A percentile compares a stretch with the other conserved stretches of the same genome.
Evolutionary conservation across 2,888 invertebrate species (phyloP).

Genomic region (Euproctis similis): DNA sequence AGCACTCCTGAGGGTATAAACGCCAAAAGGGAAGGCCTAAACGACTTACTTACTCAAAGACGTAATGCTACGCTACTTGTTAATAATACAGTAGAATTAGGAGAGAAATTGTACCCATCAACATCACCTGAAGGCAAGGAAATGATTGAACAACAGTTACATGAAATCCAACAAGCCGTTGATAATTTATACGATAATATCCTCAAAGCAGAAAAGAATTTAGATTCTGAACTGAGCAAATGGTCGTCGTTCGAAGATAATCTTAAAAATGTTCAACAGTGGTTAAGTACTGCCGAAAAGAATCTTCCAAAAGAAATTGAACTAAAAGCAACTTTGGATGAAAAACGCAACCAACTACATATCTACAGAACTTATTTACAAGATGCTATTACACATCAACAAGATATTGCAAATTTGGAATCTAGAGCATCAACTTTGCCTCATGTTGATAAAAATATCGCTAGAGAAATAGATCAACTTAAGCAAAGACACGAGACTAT

Average conservation of each 20-base stretch:
- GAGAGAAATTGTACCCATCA: slow-evolving; percentile 90
- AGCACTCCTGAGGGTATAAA: slow-evolving; percentile 81
- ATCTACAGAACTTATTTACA: slow-evolving; percentile 87
- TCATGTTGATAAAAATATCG: slow-evolving; percentile 84
- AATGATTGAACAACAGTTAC: slow-evolving; percentile 86
- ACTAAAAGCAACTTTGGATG: slow-evolving; percentile 89
- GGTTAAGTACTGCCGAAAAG: slow-evolving; percentile 85
- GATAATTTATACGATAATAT: slow-evolving; percentile 88
- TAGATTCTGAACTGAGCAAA: slow-evolving; percentile 88
- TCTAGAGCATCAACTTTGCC: slow-evolving; percentile 88
- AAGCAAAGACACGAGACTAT: slow-evolving; percentile 83
- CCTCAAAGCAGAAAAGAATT: slow-evolving; percentile 84
- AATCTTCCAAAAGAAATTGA: slow-evolving; percentile 87
- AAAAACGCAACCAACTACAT: slow-evolving; percentile 91
- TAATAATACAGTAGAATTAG: slow-evolving; percentile 89
- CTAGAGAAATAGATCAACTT: slow-evolving; percentile 81
- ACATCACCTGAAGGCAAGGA: slow-evolving; percentile 93
- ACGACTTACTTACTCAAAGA: slow-evolving; percentile 84
- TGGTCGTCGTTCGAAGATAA: slow-evolving; percentile 95
- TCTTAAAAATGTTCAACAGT: slow-evolving; percentile 83
- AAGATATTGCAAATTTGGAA: slow-evolving; percentile 87
- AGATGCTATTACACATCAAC: slow-evolving; percentile 89
- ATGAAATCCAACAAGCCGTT: slow-evolving; percentile 88
- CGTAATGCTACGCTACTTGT: slow-evolving; percentile 83
- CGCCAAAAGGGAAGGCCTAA: slow-evolving; percentile 81